Evolutionary conservation across 2,888 invertebrate species (phyloP), one percentile per base, ranked within the genome.

Genomic region (Myopa tessellatipennis): DNA sequence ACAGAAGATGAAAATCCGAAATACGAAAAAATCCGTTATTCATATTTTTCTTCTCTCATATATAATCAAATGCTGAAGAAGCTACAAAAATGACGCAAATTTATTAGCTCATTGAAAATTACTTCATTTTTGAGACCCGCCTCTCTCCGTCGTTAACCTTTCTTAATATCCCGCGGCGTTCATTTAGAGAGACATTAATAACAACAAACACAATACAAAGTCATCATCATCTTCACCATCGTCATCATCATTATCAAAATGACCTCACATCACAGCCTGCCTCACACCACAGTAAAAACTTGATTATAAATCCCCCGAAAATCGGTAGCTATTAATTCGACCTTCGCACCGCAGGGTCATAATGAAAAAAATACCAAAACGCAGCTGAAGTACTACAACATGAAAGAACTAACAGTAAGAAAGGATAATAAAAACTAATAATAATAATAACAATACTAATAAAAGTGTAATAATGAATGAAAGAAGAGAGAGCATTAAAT

Each of bases 231-330:
- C 45, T 45, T 45, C 45, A 45, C 7, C 10, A 45, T 45, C 26
- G 26, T 2, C 45, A 45, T 45, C 1, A 45, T 45, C 3, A 45
- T 8, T 45, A 45, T 8, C 45, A 45, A 1, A 45, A 6, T 3
- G 45, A 45, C 45, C 45, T 79, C 76, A 79, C 50, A 34, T 5
- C 18, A 16, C n/a, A 26, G 38, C 38, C 68, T 78, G 78, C 79
- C 80, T 82, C 80, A 78, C 26, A 65, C 76, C 70, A 45, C 52
- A 50, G 26, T 18, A 36, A 16, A 50, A 58, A 58, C 60, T 45
- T 75, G 69, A 75, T 75, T 75, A 75, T 26, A 67, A 60, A 36
- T 60, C 60, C 34, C 45, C 34, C 26, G 8, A 45, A 69, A 69
- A 75, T 40, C 75, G 34, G 69, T 69, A 40, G 69, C 58, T 69